Evolutionary conservation across 1,140 invertebrate species (phyloP), one percentile per base, ranked within the genome.

Genomic region (Camponotus vicinus): DNA sequence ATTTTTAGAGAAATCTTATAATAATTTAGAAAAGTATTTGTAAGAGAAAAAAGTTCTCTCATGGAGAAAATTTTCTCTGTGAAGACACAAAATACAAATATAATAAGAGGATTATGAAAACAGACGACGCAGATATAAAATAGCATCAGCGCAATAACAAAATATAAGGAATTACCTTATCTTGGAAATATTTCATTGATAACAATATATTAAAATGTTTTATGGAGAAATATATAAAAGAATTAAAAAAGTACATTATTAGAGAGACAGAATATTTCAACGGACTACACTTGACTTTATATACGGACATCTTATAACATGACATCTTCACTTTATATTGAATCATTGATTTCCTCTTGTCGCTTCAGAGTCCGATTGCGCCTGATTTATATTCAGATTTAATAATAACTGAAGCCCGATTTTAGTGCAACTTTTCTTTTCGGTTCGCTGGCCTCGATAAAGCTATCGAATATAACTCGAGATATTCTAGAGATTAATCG

Each of bases 331-430:
- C 21, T 83, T 61, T 83, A 73, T 73, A 9, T 45, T 27, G 27
- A 82, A 82, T 83, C 79, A 83, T 83, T 83, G 79, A 83, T 83
- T 83, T 83, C 55, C 55, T 83, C 67, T 73, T 45, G 49, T 82
- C 69, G 67, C 27, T 55, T 83, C 69, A 75, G 27, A 61, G 0
- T 37, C 18, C 32, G 55, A 75, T 83, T 27, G 55, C 55, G 37
- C n/a, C 27, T 52, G 49, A 52, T 52, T 52, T 52, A 40, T 34
- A 42, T 37, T 73, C 27, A 45, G 40, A 73, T 34, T 83, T 75
- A 75, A 61, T 83, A 83, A 75, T 75, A 83, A 83, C 40, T 49
- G 13, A 75, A 61, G 45, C 18, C 37, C 27, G 40, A 73, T 40
- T 70, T 57, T 21, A 80, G 40, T 6, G 15, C 32, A 80, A 37